phyloP scores from a whole-genome alignment of 2,113 vertebrate genomes.

The Notiomystis cincta region DNA sequence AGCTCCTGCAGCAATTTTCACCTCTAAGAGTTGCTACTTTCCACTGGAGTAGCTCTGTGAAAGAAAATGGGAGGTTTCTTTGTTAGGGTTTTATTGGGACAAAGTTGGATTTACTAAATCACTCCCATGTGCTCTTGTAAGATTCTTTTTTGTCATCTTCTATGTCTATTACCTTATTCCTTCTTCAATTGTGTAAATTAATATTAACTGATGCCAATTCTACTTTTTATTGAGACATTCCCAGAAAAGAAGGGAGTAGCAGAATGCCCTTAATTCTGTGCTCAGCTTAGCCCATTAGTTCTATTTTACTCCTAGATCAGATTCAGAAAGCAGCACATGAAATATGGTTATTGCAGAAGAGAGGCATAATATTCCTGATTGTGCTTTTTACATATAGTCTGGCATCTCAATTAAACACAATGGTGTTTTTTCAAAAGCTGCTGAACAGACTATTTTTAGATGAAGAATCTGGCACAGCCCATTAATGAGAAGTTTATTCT shows the following conservation, averaged over 20 bases:
- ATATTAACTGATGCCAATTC: not conserved
- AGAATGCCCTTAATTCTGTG: not conserved
- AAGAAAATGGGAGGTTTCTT: not conserved
- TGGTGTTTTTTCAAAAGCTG: not conserved
- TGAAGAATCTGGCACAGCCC: not conserved
- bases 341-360: not conserved
- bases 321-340: not conserved
- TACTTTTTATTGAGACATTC: not conserved
- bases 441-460: slow-evolving; percentile 21
- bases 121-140: not conserved
- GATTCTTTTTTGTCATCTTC: not conserved
- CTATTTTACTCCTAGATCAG: not conserved
- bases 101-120: not conserved
- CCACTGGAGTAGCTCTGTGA: not conserved
- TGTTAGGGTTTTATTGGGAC: not conserved
- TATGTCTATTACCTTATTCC: not conserved
- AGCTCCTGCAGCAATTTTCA: not conserved
- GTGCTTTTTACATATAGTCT: not conserved
- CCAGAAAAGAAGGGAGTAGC: not conserved
- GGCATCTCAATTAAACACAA: not conserved
- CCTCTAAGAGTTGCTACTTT: not conserved
- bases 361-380: not conserved
- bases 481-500: slow-evolving; percentile 28
- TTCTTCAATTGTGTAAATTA: not conserved
- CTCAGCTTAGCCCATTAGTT: not conserved